These are phyloP conservation scores for Natator depressus DNA, from an alignment of 2,113 vertebrate genomes.

Conservation along the genomic window DNA sequence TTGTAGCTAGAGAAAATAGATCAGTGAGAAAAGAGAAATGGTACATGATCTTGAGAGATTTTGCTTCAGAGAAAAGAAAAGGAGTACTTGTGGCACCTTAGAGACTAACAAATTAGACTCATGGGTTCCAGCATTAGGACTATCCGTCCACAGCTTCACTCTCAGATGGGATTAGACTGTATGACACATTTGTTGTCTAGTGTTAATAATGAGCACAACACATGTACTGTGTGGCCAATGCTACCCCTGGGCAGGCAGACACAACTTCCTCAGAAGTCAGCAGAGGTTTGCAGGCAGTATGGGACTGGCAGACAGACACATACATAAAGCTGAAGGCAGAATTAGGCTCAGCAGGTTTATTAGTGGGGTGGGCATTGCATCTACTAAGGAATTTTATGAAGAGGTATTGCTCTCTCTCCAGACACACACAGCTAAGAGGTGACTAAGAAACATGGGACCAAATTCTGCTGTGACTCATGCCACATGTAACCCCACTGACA, in stretches of 20 bases:
- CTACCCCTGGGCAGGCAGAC: not conserved
- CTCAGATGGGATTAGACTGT: not conserved
- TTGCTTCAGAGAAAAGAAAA: conserved; percentile 12
- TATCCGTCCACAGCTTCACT: not conserved
- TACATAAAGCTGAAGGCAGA: not conserved
- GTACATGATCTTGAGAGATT: conserved; percentile 46
- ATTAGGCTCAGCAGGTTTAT: not conserved
- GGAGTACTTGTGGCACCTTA: too few species aligned
- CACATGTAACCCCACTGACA: not conserved
- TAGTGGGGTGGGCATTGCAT: not conserved
- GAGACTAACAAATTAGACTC: not conserved
- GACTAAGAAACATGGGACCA: not conserved
- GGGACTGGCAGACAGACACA: not conserved
- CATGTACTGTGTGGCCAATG: not conserved
- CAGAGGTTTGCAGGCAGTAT: too few species aligned
- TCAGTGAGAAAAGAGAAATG: conserved; percentile 51
- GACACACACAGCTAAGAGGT: not conserved
- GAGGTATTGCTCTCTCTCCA: not conserved
- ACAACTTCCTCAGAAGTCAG: not conserved
- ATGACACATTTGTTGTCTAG: not conserved
- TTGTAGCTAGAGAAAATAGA: conserved; percentile 41
- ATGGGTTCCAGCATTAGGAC: not conserved
- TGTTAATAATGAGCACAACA: not conserved
- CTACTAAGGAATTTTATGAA: not conserved
- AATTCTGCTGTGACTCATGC: not conserved